Evolutionary conservation across 2,113 vertebrate species (phyloP).

Genomic region (Sturnira hondurensis): DNA sequence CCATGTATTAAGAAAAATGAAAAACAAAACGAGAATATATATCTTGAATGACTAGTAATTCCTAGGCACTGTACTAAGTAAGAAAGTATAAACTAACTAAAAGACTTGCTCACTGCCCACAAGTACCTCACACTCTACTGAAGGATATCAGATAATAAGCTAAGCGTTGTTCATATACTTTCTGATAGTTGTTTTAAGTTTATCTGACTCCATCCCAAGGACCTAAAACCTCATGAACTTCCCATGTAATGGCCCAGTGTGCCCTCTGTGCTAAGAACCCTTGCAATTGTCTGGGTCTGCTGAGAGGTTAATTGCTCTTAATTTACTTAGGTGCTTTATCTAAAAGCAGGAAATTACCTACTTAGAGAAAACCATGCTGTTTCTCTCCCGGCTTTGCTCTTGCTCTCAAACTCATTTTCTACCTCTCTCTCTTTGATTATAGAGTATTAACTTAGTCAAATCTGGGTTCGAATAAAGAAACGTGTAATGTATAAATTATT

Average conservation of each 20-base stretch:
- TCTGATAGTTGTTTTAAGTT: background rate
- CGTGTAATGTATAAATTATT: background rate
- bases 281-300: background rate
- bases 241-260: background rate
- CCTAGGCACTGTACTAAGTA: background rate
- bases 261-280: background rate
- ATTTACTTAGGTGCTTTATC: background rate
- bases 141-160: background rate
- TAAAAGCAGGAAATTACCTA: background rate
- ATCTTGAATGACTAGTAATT: background rate
- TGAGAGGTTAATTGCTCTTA: slow-evolving; percentile 16
- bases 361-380: background rate
- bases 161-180: background rate
- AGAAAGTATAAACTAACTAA: background rate
- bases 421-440: background rate
- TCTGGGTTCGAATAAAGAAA: background rate
- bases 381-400: background rate
- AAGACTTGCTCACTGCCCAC: background rate
- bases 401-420: background rate
- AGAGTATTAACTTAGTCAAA: background rate
- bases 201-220: background rate
- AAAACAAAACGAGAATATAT: background rate
- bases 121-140: background rate
- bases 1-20: background rate
- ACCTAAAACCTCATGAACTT: background rate